A percentile compares a stretch with the other conserved stretches of the same genome.
Evolutionary conservation across 2,113 vertebrate species (phyloP).

Genomic region (Cyrtonyx montezumae): DNA sequence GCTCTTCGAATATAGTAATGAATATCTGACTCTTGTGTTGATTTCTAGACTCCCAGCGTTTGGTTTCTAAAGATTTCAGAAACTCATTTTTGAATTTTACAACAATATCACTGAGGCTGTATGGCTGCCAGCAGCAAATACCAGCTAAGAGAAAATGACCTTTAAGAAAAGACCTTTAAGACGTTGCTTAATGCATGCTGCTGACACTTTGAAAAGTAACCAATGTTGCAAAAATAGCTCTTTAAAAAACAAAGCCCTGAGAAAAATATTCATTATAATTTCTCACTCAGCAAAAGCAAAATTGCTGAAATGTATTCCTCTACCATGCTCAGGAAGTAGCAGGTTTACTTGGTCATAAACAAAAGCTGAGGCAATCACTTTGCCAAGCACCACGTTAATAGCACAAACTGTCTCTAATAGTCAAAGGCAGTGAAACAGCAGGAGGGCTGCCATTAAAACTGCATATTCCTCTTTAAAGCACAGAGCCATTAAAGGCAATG

Average conservation of each 20-base stretch:
- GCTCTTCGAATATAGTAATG: background rate
- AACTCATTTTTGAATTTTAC: background rate
- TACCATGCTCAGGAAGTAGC: background rate
- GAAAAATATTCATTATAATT: background rate
- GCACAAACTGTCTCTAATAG: conserved; percentile 54
- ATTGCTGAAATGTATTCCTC: conserved; percentile 18
- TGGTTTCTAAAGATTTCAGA: conserved; percentile 16
- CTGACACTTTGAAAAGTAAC: background rate
- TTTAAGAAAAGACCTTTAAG: background rate
- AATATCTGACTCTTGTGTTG: background rate
- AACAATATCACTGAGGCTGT: background rate
- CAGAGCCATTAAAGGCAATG: background rate
- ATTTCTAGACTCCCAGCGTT: background rate
- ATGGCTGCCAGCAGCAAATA: conserved; percentile 1
- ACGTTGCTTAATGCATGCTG: background rate
- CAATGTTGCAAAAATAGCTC: background rate
- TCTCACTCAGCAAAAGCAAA: conserved; percentile 2
- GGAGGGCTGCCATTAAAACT: conserved; percentile 37
- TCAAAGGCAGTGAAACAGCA: conserved; percentile 46
- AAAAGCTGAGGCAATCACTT: conserved; percentile 44
- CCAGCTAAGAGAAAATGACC: background rate
- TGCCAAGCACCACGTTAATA: conserved; percentile 12
- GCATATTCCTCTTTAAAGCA: conserved; percentile 12
- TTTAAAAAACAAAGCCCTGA: background rate
- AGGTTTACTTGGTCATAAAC: conserved; percentile 1